Evolutionary conservation across 37 sponge, comb jelly and placozoan genomes (phyloP).

Genomic region (Eunapius fragilis): DNA sequence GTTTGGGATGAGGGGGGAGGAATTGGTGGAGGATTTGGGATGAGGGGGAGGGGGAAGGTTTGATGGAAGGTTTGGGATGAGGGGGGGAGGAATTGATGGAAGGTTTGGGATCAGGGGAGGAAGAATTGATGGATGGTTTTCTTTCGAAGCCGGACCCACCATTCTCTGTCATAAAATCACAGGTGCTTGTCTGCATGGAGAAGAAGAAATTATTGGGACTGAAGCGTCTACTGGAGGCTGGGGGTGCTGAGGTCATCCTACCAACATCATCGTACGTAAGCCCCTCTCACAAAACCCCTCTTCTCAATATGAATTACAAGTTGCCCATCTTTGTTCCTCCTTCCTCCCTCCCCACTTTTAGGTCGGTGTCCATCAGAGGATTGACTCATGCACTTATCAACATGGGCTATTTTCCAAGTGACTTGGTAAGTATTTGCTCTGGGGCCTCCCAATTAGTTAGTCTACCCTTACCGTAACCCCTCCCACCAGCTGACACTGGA

Average conservation of each 20-base stretch:
- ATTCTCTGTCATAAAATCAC: background rate
- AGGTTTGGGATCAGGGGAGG: no score
- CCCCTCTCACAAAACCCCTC: background rate
- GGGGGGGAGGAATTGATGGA: no score
- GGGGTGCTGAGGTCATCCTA: slow-evolving; percentile 66
- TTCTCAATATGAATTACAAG: background rate
- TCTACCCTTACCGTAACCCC: background rate
- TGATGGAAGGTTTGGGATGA: slow-evolving; percentile 72
- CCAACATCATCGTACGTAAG: background rate
- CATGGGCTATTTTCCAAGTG: slow-evolving; percentile 27
- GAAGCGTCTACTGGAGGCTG: slow-evolving; percentile 85
- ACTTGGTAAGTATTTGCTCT: slow-evolving; percentile 11
- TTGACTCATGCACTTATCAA: slow-evolving; percentile 65
- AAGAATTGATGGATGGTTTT: no score
- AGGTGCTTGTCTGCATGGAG: slow-evolving; percentile 80
- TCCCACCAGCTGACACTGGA: slow-evolving; percentile 36
- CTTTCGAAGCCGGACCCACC: no score
- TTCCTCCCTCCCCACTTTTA: background rate
- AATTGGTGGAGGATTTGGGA: no score
- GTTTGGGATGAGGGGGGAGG: background rate
- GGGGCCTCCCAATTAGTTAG: background rate
- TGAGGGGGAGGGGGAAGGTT: no score
- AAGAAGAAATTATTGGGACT: slow-evolving; percentile 59
- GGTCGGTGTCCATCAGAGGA: background rate
- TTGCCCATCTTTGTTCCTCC: background rate